Base-by-base conservation (phyloP, 2,888 invertebrate species). In the Machimus atricapillus region DNA sequence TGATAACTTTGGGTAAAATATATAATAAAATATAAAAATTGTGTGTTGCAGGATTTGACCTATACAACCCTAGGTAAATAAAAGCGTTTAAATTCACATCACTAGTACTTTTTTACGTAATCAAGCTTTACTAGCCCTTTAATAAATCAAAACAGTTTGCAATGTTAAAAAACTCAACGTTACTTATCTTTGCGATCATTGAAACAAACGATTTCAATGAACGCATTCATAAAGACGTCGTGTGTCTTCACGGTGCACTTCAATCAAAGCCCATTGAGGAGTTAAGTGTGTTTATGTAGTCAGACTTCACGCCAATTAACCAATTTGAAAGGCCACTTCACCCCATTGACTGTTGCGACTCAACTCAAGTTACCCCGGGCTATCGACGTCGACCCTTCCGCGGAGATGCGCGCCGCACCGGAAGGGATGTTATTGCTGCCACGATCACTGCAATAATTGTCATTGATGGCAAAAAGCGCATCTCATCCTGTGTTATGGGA, bases 231-330 rank as follows among this genome's bases (percentile, higher is more conserved):
- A 27, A 27, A 66, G 66, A 12, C 66, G 66, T 23, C 66, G 66
- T 27, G 66, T 66, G 66, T 23, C 66, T 66, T 19, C 66, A 66
- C 66, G 66, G 66, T 66, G 66, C 66, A 66, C 12, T 66, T 66
- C 19, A 66, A 52, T 86, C 46, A 19, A 34, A 77, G 31, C 86
- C 23, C 58, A 78, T 40, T 77, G 27, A 56, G 77, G 46, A 77
- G 23, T 77, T 74, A 82, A 87, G 82, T 82, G 66, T 66, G 87
- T 87, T 87, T 87, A 88, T 76, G 78, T 56, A 81, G 77, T 74
- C 58, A 90, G 91, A 90, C 91, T 92, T 92, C 91, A 92, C 92
- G 92, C 92, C 92, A 92, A 92, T 92, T 92, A 92, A 92, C 90
- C 91, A 91, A 90, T 90, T 90, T 90, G 89, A 89, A 90, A 89